Conservation (phyloP, 2,888 invertebrate species). For the Pilophorus perplexus region DNA sequence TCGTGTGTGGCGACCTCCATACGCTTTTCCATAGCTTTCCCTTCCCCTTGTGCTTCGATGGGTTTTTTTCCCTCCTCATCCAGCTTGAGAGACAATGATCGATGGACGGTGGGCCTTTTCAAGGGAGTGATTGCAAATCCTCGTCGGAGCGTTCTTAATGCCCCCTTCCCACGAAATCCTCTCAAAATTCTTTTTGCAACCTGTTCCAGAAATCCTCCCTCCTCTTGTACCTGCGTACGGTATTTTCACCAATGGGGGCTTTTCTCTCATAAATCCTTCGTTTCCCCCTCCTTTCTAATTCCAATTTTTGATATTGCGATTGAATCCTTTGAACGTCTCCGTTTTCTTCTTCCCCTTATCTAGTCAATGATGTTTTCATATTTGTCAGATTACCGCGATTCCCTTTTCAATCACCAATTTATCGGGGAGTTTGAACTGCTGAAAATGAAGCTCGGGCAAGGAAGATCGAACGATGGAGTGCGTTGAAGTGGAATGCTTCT, state of each 20-base stretch:
- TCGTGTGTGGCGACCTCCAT: not conserved
- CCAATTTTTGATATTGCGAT: conserved; percentile 19
- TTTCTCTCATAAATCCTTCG: conserved; percentile 2
- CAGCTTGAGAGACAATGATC: conserved; percentile 37
- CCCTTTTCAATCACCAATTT: no score
- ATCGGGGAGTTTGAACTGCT: no score
- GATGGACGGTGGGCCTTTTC: conserved; percentile 36
- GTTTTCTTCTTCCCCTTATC: not conserved
- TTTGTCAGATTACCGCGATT: no score
- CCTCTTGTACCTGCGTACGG: not conserved
- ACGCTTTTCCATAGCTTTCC: not conserved
- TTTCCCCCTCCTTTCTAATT: not conserved
- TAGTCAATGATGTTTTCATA: not conserved
- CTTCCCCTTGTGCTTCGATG: not conserved
- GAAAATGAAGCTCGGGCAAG: no score
- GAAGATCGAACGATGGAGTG: no score
- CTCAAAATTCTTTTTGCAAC: conserved; percentile 7
- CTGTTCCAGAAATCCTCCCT: not conserved
- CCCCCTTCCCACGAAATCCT: not conserved
- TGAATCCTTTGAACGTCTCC: not conserved
- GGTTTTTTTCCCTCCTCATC: not conserved
- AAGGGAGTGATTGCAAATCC: conserved; percentile 38
- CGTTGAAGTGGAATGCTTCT: no score
- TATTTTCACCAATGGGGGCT: not conserved
- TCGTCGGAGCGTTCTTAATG: conserved; percentile 25